phyloP scores from a whole-genome alignment of 1,140 invertebrate genomes.

The Drosophila serrata region DNA sequence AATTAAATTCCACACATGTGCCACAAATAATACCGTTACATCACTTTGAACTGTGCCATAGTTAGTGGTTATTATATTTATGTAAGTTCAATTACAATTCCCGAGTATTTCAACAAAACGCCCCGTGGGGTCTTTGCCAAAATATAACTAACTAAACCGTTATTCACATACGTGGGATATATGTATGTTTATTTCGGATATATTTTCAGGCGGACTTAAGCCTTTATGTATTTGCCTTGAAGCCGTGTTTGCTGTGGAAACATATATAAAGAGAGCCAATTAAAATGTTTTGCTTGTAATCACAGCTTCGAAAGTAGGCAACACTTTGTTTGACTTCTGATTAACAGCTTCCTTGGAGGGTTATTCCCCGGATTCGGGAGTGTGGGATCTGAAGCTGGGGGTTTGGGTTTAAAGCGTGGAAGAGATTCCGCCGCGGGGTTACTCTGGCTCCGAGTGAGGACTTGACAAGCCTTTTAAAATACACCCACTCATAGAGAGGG shows the following conservation, averaged over 20 bases:
- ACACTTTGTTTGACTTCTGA: constrained; percentile 73
- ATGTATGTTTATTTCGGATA: neutral
- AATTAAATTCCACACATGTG: neutral
- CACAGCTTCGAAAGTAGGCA: constrained; percentile 66
- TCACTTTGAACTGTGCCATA: neutral
- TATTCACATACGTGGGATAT: neutral
- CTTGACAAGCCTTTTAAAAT: constrained; percentile 69
- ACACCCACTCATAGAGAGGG: constrained; percentile 7
- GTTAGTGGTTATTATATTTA: constrained; percentile 10
- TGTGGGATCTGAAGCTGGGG: neutral
- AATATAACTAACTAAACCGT: neutral
- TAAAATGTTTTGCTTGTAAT: constrained; percentile 64
- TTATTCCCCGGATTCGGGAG: neutral
- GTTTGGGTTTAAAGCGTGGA: constrained; percentile 3
- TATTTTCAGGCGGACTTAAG: constrained; percentile 8
- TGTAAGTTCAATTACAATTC: constrained; percentile 23
- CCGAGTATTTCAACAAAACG: neutral
- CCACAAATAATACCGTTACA: neutral
- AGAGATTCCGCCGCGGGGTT: constrained; percentile 24
- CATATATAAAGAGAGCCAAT: constrained; percentile 37
- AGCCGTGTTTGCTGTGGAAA: constrained; percentile 31
- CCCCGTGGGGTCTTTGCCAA: neutral
- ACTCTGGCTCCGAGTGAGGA: constrained; percentile 8
- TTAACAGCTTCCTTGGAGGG: constrained; percentile 57
- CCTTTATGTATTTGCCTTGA: constrained; percentile 6